A percentile compares a stretch with the other conserved stretches of the same genome.
These are phyloP conservation scores for Pegea sp. DNA, from an alignment of 23 tunicate species.

Conservation along the genomic window DNA sequence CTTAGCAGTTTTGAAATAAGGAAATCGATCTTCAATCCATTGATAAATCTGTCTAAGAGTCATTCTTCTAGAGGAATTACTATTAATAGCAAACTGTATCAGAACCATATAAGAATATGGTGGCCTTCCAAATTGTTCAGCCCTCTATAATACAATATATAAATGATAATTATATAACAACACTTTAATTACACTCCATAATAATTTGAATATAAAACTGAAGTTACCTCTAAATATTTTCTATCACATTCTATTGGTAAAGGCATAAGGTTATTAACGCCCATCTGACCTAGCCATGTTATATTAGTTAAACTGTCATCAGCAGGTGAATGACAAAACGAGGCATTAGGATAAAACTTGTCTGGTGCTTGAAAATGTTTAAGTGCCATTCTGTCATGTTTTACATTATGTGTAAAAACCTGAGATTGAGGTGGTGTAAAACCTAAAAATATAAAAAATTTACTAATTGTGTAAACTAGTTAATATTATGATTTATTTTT, in stretches of 20 bases:
- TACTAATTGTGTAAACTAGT: no score
- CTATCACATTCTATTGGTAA: constrained; percentile 32
- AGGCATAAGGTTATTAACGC: constrained; percentile 58
- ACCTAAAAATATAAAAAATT: no score
- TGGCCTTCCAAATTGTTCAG: constrained; percentile 22
- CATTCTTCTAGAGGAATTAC: constrained; percentile 46
- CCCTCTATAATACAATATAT: constrained; percentile 2
- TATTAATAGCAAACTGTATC: constrained; percentile 78
- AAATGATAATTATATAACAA: not conserved
- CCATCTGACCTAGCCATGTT: constrained; percentile 84
- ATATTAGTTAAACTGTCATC: constrained; percentile 70
- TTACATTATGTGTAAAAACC: no score
- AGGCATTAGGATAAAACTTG: not conserved
- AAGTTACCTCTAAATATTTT: constrained; percentile 4
- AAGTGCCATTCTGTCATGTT: no score
- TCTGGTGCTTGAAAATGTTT: no score
- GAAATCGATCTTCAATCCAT: constrained; percentile 85
- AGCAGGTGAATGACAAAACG: constrained; percentile 6
- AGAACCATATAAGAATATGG: constrained; percentile 90
- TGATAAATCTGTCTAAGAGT: constrained; percentile 60
- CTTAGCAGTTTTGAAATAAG: constrained; percentile 61
- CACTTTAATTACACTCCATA: not conserved
- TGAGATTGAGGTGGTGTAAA: no score
- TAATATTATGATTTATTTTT: no score
- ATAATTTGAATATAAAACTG: not conserved